A percentile compares a stretch with the other conserved stretches of the same genome.
These are phyloP conservation scores for Drosophila neotestacea DNA, from an alignment of 2,888 invertebrate genomes.

Conservation along the genomic window DNA sequence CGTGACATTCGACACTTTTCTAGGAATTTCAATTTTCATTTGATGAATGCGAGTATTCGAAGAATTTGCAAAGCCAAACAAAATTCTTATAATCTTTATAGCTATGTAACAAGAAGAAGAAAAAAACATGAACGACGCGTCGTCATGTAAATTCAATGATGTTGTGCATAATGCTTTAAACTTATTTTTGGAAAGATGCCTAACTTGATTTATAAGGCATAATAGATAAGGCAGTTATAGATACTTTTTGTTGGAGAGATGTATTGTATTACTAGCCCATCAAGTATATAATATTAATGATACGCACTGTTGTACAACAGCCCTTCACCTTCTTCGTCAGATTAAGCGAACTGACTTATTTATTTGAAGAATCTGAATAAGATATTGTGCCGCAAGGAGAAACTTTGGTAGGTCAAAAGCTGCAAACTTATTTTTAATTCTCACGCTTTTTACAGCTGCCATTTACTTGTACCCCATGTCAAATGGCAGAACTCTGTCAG, in stretches of 20 bases:
- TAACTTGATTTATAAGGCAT: background rate
- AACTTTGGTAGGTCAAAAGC: conserved; percentile 31
- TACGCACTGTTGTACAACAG: conserved; percentile 8
- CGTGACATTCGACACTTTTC: conserved; percentile 45
- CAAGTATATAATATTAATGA: conserved; percentile 28
- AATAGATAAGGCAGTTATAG: background rate
- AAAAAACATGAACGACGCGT: background rate
- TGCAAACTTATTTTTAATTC: conserved; percentile 76
- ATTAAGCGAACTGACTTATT: conserved; percentile 28
- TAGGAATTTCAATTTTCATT: conserved; percentile 44
- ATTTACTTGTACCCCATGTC: conserved; percentile 64
- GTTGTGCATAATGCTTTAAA: conserved; percentile 4
- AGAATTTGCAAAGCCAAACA: conserved; percentile 19
- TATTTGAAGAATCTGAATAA: conserved; percentile 25
- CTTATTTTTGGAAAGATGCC: background rate
- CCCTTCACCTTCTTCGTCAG: background rate
- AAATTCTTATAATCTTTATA: conserved; percentile 27
- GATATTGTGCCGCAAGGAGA: conserved; percentile 10
- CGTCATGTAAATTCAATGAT: conserved; percentile 2
- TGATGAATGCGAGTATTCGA: conserved; percentile 19
- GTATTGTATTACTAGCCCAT: conserved; percentile 9
- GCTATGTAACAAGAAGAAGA: background rate
- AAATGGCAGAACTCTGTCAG: conserved; percentile 46
- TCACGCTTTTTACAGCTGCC: conserved; percentile 65
- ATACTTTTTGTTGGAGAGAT: conserved; percentile 2